Evolutionary conservation across 2,797 vertebrate genomes (phyloP).

Genomic region (Pangasius macronema): DNA sequence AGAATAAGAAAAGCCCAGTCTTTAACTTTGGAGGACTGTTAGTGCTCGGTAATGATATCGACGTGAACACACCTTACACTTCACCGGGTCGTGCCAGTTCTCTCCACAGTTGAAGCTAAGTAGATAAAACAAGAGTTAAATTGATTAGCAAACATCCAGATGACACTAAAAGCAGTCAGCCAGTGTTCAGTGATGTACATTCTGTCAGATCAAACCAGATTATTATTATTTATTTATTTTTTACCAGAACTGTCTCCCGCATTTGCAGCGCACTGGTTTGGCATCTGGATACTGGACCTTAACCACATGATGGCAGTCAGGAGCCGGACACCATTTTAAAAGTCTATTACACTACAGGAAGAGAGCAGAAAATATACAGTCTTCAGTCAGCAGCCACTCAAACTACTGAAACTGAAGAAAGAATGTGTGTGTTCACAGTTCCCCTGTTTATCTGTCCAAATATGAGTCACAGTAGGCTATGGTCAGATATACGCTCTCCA

Average conservation of each 20-base stretch:
- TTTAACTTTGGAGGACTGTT: background rate
- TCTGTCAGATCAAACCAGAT: background rate
- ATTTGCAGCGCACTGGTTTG: constrained; percentile 98
- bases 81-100: constrained; percentile 99
- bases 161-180: background rate
- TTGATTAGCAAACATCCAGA: background rate
- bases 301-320: constrained; percentile 98
- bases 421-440: background rate
- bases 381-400: too few relatives aligned
- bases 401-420: background rate
- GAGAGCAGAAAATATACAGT: background rate
- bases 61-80: constrained; percentile 87
- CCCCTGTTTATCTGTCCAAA: background rate
- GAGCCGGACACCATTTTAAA: constrained; percentile 99
- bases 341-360: constrained; percentile 92
- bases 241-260: constrained; percentile 99
- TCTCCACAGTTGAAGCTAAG: constrained; percentile 97
- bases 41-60: background rate
- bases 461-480: background rate
- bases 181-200: too few relatives aligned
- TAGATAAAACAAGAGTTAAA: background rate
- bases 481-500: background rate
- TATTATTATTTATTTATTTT: constrained; percentile 37
- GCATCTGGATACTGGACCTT: constrained; percentile 99
- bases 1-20: constrained; percentile 4